Conservation (phyloP, 2,113 vertebrate species). For the Indri indri region DNA sequence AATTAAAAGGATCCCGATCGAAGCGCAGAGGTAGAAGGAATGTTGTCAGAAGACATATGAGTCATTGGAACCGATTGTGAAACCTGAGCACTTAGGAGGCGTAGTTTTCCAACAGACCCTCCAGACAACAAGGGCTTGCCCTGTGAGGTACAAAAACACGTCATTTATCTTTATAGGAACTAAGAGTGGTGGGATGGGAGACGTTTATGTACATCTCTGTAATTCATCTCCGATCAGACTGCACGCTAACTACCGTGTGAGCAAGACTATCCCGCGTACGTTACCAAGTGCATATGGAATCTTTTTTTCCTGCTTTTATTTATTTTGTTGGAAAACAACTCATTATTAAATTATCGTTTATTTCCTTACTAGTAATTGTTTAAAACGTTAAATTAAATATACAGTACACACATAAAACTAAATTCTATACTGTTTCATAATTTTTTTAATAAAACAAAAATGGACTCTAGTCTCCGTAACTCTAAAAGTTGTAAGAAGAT, state of each 20-base stretch:
- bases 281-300: background rate
- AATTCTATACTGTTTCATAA: background rate
- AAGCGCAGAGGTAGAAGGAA: background rate
- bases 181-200: background rate
- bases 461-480: background rate
- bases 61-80: too few species aligned
- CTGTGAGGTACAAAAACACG: background rate
- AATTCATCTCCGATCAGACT: rapidly evolving
- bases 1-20: rapidly evolving
- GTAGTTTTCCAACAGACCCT: background rate
- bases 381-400: background rate
- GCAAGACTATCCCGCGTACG: background rate
- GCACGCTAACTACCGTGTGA: rapidly evolving
- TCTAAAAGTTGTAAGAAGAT: rapidly evolving
- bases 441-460: background rate
- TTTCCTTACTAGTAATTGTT: background rate
- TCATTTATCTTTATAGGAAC: background rate
- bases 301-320: background rate
- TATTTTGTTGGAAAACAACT: background rate
- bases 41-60: rapidly evolving
- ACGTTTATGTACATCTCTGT: too few species aligned
- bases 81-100: rapidly evolving
- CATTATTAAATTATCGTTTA: background rate
- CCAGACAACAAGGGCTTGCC: background rate
- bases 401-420: background rate